Conservation (phyloP, 2,888 invertebrate genomes). For the Epistrophe grossulariae region DNA sequence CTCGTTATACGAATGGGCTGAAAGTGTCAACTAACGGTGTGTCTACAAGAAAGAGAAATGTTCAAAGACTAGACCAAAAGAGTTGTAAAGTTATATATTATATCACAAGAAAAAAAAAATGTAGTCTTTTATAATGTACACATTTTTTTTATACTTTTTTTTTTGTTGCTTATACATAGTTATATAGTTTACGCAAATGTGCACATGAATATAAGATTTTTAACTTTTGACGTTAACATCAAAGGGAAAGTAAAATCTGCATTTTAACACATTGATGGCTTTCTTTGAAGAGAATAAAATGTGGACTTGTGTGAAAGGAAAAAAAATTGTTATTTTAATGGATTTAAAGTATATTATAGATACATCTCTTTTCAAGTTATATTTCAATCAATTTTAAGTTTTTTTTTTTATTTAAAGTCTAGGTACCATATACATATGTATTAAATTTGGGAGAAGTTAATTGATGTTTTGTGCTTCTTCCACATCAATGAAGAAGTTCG, state of each 20-base stretch:
- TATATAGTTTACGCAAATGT: constrained; percentile 34
- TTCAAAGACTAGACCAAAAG: constrained; percentile 17
- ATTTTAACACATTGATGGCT: not conserved
- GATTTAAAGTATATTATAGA: not conserved
- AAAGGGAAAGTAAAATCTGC: constrained; percentile 28
- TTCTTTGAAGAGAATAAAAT: not conserved
- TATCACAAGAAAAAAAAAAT: not conserved
- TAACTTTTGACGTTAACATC: constrained; percentile 22
- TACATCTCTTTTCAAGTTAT: too few species aligned
- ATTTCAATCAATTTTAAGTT: too few species aligned
- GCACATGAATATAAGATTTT: constrained; percentile 36
- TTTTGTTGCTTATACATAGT: constrained; percentile 20
- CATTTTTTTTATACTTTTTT: not conserved
- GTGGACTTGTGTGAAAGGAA: not conserved
- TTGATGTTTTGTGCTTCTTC: too few species aligned
- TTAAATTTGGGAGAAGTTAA: too few species aligned
- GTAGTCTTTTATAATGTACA: not conserved
- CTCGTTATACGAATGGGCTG: constrained; percentile 51
- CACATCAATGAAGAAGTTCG: too few species aligned
- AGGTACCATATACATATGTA: too few species aligned
- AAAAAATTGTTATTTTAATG: not conserved
- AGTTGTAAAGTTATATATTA: not conserved
- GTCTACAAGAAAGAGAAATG: constrained; percentile 37
- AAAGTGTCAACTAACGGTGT: constrained; percentile 48
- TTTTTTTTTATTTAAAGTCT: too few species aligned